phyloP scores from a whole-genome alignment of 2,888 invertebrate genomes.

The Entomobrya multifasciata region DNA sequence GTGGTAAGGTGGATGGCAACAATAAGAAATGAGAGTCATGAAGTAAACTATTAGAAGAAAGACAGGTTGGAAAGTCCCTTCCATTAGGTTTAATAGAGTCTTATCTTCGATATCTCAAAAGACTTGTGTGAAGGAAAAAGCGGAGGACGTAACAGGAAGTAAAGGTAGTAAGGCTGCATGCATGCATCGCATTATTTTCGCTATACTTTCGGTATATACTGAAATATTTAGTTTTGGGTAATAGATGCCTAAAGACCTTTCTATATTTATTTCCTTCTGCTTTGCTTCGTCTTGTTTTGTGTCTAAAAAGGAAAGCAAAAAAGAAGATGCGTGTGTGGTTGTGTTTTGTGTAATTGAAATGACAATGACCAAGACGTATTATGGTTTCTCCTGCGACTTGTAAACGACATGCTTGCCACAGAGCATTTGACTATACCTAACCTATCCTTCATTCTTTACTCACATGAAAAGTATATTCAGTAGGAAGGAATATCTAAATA shows the following conservation, averaged over 20 bases:
- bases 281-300: not conserved
- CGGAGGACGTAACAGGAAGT: constrained; percentile 19
- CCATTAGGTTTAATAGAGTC: constrained; percentile 61
- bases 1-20: constrained; percentile 14
- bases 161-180: too few relatives aligned
- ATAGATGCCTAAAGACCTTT: not conserved
- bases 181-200: not conserved
- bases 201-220: too few relatives aligned
- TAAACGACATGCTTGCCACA: constrained; percentile 3
- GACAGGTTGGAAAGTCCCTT: constrained; percentile 54
- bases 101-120: constrained; percentile 42
- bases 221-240: not conserved
- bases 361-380: constrained; percentile 48
- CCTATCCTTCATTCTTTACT: not conserved
- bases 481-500: not conserved
- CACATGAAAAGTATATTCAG: constrained; percentile 8
- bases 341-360: constrained; percentile 42
- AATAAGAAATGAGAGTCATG: constrained; percentile 46
- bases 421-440: not conserved
- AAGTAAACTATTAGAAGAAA: constrained; percentile 46
- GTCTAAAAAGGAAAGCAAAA: not conserved
- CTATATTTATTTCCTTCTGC: not conserved
- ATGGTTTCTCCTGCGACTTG: constrained; percentile 23
- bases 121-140: not conserved
- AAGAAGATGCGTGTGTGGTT: constrained; percentile 11